Conservation (phyloP, 2,113 vertebrate genomes). For the Pampusana beccarii region DNA sequence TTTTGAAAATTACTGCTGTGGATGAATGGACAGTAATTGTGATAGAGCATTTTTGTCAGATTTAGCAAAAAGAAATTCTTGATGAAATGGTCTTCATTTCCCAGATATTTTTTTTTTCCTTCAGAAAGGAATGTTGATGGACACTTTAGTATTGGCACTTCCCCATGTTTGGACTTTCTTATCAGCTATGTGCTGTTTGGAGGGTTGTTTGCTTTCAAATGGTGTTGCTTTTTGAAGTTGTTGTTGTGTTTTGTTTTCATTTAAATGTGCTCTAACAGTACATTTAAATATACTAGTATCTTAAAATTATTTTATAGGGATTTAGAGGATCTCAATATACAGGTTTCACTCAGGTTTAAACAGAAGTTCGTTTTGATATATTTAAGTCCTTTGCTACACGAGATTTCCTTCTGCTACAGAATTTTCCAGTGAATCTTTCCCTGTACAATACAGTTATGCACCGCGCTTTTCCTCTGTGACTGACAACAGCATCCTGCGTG, state of each 20-base stretch:
- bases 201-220: not conserved
- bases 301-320: not conserved
- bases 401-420: not conserved
- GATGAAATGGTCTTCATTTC: not conserved
- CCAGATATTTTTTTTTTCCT: not conserved
- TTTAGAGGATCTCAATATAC: not conserved
- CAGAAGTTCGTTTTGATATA: not conserved
- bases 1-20: not conserved
- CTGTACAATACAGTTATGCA: no score
- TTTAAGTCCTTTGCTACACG: not conserved
- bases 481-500: fast-evolving
- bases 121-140: not conserved
- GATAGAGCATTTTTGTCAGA: not conserved
- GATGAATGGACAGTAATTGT: not conserved
- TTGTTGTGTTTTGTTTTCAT: not conserved
- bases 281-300: not conserved
- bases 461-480: not conserved
- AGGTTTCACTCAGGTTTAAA: not conserved
- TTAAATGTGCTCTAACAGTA: not conserved
- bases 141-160: not conserved
- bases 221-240: not conserved
- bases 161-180: not conserved
- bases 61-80: not conserved
- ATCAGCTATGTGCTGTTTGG: not conserved
- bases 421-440: not conserved